These are phyloP conservation scores for Parasteatoda lunata DNA, from an alignment of 2,888 invertebrate species.

Conservation along the genomic window DNA sequence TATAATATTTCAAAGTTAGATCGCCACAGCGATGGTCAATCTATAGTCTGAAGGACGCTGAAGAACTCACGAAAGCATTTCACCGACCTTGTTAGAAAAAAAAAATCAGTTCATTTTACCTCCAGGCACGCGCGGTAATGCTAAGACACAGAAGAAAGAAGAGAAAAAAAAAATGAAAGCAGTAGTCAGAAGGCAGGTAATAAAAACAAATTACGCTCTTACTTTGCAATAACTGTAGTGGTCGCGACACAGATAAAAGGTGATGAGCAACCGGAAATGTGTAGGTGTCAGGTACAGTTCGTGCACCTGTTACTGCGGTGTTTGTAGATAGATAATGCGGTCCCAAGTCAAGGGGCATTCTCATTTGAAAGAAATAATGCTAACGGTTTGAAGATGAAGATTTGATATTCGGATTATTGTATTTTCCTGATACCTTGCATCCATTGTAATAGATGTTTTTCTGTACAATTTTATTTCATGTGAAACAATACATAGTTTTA, in stretches of 20 bases:
- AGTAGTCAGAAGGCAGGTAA: slow-evolving; percentile 17
- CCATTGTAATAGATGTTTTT: too few relatives aligned
- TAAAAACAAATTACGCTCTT: slow-evolving; percentile 19
- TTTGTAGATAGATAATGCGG: not conserved
- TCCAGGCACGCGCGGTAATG: not conserved
- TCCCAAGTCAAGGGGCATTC: not conserved
- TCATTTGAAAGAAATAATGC: too few relatives aligned
- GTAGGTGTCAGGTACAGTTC: slow-evolving; percentile 28
- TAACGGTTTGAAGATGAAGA: too few relatives aligned
- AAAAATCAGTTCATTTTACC: not conserved
- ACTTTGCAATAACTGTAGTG: not conserved
- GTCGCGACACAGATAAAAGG: slow-evolving; percentile 21
- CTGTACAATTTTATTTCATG: too few relatives aligned
- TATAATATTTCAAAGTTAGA: not conserved
- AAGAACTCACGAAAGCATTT: slow-evolving; percentile 6
- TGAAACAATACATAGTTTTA: too few relatives aligned
- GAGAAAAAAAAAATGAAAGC: not conserved
- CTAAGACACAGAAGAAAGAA: not conserved
- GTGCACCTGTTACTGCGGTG: slow-evolving; percentile 4
- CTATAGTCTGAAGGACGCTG: slow-evolving; percentile 23
- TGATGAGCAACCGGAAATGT: slow-evolving; percentile 11
- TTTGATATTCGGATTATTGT: too few relatives aligned
- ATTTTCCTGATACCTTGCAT: too few relatives aligned
- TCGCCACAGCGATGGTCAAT: slow-evolving; percentile 29
- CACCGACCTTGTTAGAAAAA: slow-evolving; percentile 30